phyloP scores from a whole-genome alignment of 35 echinoderm and acorn worm species.

The Heliocidaris tuberculata region DNA sequence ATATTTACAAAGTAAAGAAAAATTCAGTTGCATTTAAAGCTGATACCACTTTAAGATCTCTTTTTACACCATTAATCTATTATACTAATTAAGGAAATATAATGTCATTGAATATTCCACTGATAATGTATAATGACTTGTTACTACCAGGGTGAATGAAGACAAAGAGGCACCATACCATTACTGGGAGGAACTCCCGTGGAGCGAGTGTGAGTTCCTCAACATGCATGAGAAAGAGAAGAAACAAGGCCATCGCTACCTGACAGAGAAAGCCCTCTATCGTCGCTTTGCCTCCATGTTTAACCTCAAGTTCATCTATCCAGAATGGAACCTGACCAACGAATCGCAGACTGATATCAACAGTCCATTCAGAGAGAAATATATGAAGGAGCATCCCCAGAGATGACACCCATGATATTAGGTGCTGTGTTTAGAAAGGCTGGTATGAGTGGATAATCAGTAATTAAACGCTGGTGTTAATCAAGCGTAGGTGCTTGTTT shows the following conservation, averaged over 20 bases:
- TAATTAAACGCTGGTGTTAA: not conserved
- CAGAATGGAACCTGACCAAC: conserved; percentile 62
- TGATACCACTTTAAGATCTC: too few relatives aligned
- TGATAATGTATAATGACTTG: not conserved
- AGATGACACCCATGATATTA: not conserved
- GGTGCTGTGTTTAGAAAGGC: not conserved
- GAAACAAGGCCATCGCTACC: conserved; percentile 65
- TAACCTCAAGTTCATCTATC: conserved; percentile 59
- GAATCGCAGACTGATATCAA: not conserved
- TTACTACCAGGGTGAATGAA: not conserved
- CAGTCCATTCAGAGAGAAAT: conserved; percentile 20
- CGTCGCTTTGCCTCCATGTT: conserved; percentile 61
- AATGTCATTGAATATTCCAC: too few relatives aligned
- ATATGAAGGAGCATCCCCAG: not conserved
- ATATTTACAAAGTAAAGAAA: too few relatives aligned
- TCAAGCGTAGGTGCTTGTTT: not conserved
- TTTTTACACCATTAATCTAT: too few relatives aligned
- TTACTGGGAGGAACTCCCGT: conserved; percentile 53
- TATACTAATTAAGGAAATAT: too few relatives aligned
- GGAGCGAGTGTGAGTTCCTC: conserved; percentile 57
- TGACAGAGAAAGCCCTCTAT: conserved; percentile 74
- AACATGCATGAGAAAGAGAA: conserved; percentile 49
- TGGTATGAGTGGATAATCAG: not conserved
- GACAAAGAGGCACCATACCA: conserved; percentile 47
- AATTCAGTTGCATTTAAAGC: too few relatives aligned